These are phyloP conservation scores for Itoplectis maculator DNA, from an alignment of 2,888 invertebrate species.

Conservation along the genomic window DNA sequence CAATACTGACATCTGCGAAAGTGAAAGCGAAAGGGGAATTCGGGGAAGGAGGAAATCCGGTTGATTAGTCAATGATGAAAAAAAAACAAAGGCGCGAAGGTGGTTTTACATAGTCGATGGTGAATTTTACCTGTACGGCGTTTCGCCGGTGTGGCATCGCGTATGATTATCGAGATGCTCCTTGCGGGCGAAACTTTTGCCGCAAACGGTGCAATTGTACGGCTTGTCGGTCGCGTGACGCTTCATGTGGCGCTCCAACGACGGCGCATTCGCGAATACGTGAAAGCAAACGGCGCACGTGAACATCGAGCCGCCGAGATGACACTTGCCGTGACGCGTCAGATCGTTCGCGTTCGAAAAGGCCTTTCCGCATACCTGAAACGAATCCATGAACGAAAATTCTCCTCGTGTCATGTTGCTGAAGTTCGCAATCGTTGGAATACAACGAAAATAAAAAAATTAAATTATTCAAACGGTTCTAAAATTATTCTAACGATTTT, in stretches of 20 bases:
- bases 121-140: conserved; percentile 88
- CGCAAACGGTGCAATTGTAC: conserved; percentile 93
- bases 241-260: conserved; percentile 91
- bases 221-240: conserved; percentile 93
- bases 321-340: conserved; percentile 93
- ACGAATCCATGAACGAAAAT: conserved; percentile 74
- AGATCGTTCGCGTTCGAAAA: conserved; percentile 93
- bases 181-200: conserved; percentile 94
- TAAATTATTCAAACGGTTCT: too few species aligned
- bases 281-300: conserved; percentile 91
- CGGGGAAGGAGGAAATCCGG: neutral
- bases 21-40: conserved; percentile 44
- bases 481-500: too few species aligned
- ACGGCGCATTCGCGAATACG: conserved; percentile 90
- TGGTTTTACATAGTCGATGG: neutral
- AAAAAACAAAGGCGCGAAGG: neutral
- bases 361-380: conserved; percentile 93
- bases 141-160: conserved; percentile 93
- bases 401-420: neutral
- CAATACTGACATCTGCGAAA: conserved; percentile 89
- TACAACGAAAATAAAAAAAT: too few species aligned
- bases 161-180: conserved; percentile 95
- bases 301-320: conserved; percentile 92
- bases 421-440: neutral
- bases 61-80: neutral